phyloP scores from a whole-genome alignment of 2,113 vertebrate genomes.

The Tetraodon nigroviridis region DNA sequence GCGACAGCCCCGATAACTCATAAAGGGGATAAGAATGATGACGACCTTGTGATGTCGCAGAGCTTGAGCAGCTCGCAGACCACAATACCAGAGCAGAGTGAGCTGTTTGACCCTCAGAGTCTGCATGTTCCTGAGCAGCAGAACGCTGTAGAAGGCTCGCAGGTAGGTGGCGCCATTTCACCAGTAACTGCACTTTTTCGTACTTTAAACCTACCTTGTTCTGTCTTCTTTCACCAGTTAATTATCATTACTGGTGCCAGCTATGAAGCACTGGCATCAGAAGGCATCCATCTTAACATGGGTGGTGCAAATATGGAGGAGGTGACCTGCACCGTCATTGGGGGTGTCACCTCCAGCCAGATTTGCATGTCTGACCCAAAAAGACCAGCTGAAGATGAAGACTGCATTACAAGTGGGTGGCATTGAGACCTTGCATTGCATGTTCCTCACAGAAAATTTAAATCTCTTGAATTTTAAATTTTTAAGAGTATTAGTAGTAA shows the following conservation, averaged over 20 bases:
- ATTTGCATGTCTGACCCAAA: conserved; percentile 57
- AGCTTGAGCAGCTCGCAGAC: conserved; percentile 22
- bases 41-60: conserved; percentile 15
- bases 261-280: conserved; percentile 80
- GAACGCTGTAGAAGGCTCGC: conserved; percentile 75
- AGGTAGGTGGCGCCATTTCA: conserved; percentile 60
- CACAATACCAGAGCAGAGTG: conserved; percentile 60
- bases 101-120: conserved; percentile 75
- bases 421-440: background rate
- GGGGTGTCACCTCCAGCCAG: conserved; percentile 76
- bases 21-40: conserved; percentile 37
- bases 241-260: conserved; percentile 86
- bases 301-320: conserved; percentile 70
- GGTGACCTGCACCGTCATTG: conserved; percentile 79
- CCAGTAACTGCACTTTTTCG: background rate
- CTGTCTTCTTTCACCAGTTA: conserved; percentile 56
- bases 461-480: too few species aligned
- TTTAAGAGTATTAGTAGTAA: too few species aligned
- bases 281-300: conserved; percentile 84
- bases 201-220: background rate
- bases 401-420: conserved; percentile 58
- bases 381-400: conserved; percentile 49
- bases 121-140: conserved; percentile 76
- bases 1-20: conserved; percentile 45
- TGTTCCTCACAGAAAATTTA: background rate